Base-by-base conservation (phyloP, 2,888 invertebrate genomes). In the Lasioglossum leucozonium region DNA sequence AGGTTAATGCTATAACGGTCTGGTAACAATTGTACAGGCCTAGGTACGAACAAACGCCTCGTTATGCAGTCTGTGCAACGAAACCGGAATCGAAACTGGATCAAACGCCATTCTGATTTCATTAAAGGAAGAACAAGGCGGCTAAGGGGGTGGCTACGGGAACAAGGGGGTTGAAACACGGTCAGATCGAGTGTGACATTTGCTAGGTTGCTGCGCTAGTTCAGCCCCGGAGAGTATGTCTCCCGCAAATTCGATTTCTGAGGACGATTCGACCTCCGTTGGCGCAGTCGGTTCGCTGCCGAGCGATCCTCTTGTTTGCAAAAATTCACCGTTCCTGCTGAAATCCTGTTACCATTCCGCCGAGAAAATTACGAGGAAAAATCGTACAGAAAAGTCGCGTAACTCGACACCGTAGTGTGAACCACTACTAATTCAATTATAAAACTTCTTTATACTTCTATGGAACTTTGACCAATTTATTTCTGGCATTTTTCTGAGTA, bases 41-140 rank as follows among this genome's bases (percentile, higher is more conserved):
- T 72, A 4, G 11, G 37, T 37, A 58, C 16, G 37, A 40, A 44
- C 42, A 40, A 71, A 72, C 72, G n/a, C 16, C 37, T 18, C 40
- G 74, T 75, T 40, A 55, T 58, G 51, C 34, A 5, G n/a, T 51
- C 51, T n/a, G 22, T 1, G 40, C 30, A 26, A 34, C 51, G 47
- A 72, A 55, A 77, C 37, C 40, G 8, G 47, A 26, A 16, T 67
- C 67, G 65, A 75, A 84, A 77, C 51, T 74, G 26, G 69, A 69
- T 74, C 77, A 16, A 37, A 26, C 30, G 34, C 40, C 11, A 42
- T 75, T 13, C 37, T 18, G 30, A 26, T 65, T 71, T 22, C 18
- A 51, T 58, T 69, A 34, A 71, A 73, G 55, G 62, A 62, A 51
- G 40, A 58, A 2, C 18, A 40, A 74, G 42, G 26, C 18, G 42